A percentile compares a stretch with the other conserved stretches of the same genome.
Conservation (phyloP, 2,888 invertebrate species). For the Blera fallax region DNA sequence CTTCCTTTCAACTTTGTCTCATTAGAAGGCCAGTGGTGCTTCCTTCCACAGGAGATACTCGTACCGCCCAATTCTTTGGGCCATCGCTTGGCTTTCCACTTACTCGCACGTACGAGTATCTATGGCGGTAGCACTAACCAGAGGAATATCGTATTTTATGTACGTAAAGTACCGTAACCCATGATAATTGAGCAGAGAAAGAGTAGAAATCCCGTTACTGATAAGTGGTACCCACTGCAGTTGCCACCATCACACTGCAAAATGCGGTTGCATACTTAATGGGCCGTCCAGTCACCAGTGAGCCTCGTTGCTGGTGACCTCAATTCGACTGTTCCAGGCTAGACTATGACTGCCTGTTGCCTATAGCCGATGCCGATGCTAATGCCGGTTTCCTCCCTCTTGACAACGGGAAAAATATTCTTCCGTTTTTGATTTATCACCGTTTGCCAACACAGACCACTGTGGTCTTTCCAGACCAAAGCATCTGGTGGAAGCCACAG, state of each 20-base stretch:
- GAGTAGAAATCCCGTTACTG: constrained; percentile 66
- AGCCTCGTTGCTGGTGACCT: constrained; percentile 53
- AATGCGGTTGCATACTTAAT: constrained; percentile 65
- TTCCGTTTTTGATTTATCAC: constrained; percentile 72
- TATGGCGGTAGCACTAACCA: constrained; percentile 15
- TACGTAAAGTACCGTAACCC: constrained; percentile 62
- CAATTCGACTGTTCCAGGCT: constrained; percentile 52
- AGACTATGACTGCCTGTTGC: constrained; percentile 37
- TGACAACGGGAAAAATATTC: constrained; percentile 63
- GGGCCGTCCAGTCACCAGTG: constrained; percentile 44
- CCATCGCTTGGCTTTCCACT: constrained; percentile 28
- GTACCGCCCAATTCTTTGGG: constrained; percentile 47
- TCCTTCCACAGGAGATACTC: constrained; percentile 45
- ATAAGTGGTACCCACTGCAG: constrained; percentile 58
- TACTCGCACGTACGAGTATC: too few species aligned
- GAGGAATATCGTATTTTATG: constrained; percentile 23
- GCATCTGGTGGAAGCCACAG: constrained; percentile 38
- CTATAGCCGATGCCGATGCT: constrained; percentile 6
- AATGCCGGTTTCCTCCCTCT: constrained; percentile 41
- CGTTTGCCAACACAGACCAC: constrained; percentile 41
- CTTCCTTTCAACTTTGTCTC: constrained; percentile 61
- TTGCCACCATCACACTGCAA: not conserved
- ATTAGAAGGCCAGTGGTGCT: constrained; percentile 54
- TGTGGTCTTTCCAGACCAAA: not conserved
- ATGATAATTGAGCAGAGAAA: constrained; percentile 67